phyloP scores from a whole-genome alignment of 2,113 vertebrate genomes.

The Sylvilagus bachmani region DNA sequence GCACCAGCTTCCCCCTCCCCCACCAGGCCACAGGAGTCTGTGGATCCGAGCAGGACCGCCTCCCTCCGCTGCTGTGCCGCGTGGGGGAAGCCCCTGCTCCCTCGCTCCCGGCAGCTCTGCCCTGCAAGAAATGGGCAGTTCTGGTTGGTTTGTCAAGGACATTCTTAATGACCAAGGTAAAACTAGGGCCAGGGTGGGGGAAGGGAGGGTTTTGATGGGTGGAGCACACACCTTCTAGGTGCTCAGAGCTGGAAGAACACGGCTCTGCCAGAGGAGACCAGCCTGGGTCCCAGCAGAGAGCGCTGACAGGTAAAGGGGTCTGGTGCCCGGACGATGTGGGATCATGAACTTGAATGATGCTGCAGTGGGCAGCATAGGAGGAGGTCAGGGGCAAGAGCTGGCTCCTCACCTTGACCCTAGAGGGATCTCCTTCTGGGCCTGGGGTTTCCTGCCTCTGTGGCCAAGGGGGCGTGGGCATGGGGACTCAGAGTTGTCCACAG shows the following conservation, averaged over 20 bases:
- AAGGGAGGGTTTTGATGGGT: constrained; percentile 53
- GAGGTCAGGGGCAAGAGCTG: neutral
- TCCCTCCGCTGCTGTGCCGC: too few species aligned
- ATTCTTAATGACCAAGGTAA: constrained; percentile 80
- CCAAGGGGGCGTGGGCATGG: neutral
- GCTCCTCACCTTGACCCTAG: rapidly evolving
- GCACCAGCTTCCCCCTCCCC: too few species aligned
- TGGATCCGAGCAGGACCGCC: too few species aligned
- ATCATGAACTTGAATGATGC: rapidly evolving
- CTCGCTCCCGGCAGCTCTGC: too few species aligned
- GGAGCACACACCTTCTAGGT: constrained; percentile 64
- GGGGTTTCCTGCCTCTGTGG: neutral
- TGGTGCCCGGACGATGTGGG: neutral
- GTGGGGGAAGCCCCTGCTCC: too few species aligned
- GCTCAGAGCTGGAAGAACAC: neutral
- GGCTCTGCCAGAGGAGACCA: neutral
- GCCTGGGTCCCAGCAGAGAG: neutral
- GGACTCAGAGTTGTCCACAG: neutral
- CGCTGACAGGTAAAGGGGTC: constrained; percentile 51
- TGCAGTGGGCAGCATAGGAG: neutral
- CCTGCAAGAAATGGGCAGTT: constrained; percentile 74
- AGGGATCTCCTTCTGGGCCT: neutral
- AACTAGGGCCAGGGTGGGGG: neutral
- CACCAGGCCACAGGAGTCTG: too few species aligned
- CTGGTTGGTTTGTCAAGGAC: constrained; percentile 87